A percentile compares a stretch with the other conserved stretches of the same genome.
phyloP scores from a whole-genome alignment of 2,797 vertebrate species.

The Sciaenops ocellatus region DNA sequence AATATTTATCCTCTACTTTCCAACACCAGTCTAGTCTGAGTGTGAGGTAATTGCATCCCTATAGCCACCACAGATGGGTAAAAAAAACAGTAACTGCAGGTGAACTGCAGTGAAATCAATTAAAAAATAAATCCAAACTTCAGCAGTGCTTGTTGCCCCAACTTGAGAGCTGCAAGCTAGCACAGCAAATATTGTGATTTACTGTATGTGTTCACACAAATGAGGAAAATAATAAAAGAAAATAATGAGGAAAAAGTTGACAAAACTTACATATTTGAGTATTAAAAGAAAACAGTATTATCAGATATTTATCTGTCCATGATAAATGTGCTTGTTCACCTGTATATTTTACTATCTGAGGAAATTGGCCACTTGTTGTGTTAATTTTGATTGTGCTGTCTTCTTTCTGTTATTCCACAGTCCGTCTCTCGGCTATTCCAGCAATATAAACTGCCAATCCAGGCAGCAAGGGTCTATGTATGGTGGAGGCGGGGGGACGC shows the following conservation, averaged over 20 bases:
- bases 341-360: not conserved
- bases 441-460: slow-evolving; percentile 90
- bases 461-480: slow-evolving; percentile 87
- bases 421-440: slow-evolving; percentile 89
- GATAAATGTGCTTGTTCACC: not conserved
- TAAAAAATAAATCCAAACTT: not conserved
- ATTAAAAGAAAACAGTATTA: not conserved
- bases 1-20: not conserved
- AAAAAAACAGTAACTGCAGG: not conserved
- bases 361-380: not conserved
- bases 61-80: not conserved
- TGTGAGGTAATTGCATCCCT: not conserved
- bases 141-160: not conserved
- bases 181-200: not conserved
- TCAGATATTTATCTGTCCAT: no score
- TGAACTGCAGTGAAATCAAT: not conserved
- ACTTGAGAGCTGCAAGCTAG: not conserved
- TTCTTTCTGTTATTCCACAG: slow-evolving; percentile 44
- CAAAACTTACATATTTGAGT: not conserved
- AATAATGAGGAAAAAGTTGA: not conserved
- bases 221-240: not conserved
- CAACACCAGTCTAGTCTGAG: not conserved
- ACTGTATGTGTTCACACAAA: not conserved
- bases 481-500: slow-evolving; percentile 80
- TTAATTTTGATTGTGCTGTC: not conserved